Evolutionary conservation across 1,140 invertebrate genomes (phyloP).

Genomic region (Trichogramma pretiosum): DNA sequence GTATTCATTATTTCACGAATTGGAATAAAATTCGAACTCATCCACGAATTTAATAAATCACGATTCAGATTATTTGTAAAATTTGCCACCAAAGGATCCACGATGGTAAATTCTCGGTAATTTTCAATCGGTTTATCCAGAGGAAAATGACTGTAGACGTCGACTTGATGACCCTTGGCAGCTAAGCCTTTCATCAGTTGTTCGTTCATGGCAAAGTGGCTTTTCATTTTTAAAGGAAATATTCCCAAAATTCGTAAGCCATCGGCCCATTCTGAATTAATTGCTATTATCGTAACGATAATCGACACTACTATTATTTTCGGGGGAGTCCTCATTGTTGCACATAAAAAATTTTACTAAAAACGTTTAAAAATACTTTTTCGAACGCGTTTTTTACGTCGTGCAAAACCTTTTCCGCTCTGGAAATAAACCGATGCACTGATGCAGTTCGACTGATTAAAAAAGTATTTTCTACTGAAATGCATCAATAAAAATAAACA

Average conservation of each 20-base stretch:
- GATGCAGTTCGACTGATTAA: no score
- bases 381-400: no score
- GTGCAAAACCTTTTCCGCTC: no score
- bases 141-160: slow-evolving; percentile 36
- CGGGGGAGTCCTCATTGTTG: no score
- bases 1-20: neutral
- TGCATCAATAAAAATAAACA: no score
- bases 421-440: no score
- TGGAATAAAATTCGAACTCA: neutral
- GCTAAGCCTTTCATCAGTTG: slow-evolving; percentile 34
- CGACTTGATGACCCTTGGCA: slow-evolving; percentile 38
- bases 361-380: no score
- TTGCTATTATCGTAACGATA: no score
- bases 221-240: slow-evolving; percentile 34
- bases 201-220: slow-evolving; percentile 37
- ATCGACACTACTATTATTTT: no score
- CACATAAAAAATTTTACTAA: no score
- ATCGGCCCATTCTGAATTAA: no score
- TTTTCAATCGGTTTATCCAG: slow-evolving; percentile 32
- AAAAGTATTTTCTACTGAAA: no score
- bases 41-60: slow-evolving; percentile 1
- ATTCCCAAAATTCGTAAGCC: slow-evolving; percentile 29
- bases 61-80: slow-evolving; percentile 22
- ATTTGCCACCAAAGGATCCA: slow-evolving; percentile 12
- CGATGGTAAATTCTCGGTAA: slow-evolving; percentile 30